These are phyloP conservation scores for Dermochelys coriacea DNA, from an alignment of 2,797 vertebrate species.

Conservation along the genomic window DNA sequence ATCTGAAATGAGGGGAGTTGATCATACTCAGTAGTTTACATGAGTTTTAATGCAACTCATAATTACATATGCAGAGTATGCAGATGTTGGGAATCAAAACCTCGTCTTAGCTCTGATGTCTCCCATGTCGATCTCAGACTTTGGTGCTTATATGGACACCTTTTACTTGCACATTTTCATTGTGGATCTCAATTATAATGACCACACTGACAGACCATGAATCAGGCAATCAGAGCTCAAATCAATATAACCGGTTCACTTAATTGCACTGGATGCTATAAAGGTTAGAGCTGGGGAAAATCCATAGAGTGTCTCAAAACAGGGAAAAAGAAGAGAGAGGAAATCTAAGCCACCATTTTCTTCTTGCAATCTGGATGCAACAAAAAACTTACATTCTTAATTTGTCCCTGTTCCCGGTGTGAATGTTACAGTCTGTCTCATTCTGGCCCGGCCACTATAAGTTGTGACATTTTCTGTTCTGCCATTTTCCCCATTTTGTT, in stretches of 20 bases:
- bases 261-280: background rate
- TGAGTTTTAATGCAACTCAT: background rate
- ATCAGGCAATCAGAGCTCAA: constrained; percentile 46
- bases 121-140: constrained; percentile 26
- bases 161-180: constrained; percentile 58
- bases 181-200: constrained; percentile 59
- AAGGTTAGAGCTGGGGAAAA: constrained; percentile 26
- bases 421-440: background rate
- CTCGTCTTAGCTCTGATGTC: background rate
- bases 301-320: background rate
- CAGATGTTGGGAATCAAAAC: background rate
- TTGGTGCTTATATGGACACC: constrained; percentile 30
- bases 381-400: background rate
- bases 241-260: constrained; percentile 24
- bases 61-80: background rate
- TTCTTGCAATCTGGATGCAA: background rate
- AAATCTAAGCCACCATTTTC: background rate
- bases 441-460: background rate
- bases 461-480: background rate
- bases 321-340: background rate
- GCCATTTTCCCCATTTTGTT: background rate
- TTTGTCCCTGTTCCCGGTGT: too few species aligned
- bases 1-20: background rate
- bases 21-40: background rate
- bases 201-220: constrained; percentile 48